Conservation (phyloP, 1,140 invertebrate species). For the Leptonema lineaticorne region DNA sequence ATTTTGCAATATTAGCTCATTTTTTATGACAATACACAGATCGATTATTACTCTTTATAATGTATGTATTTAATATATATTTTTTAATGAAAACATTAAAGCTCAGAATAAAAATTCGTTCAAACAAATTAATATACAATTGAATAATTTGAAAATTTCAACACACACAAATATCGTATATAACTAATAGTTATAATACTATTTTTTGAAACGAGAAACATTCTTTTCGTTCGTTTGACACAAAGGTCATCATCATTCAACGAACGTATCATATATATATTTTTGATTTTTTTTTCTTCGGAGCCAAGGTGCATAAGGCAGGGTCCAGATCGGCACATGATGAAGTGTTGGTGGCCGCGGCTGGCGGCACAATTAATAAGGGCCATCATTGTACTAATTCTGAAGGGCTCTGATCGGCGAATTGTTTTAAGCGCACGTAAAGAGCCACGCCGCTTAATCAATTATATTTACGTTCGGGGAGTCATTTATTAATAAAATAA, state of each 20-base stretch:
- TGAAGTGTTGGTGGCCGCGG: constrained; percentile 17
- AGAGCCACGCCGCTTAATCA: constrained; percentile 39
- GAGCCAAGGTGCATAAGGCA: neutral
- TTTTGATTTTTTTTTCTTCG: neutral
- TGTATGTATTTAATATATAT: too few species aligned
- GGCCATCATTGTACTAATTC: constrained; percentile 40
- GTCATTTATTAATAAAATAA: constrained; percentile 23
- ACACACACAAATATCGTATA: too few species aligned
- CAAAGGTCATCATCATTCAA: constrained; percentile 6
- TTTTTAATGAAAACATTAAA: too few species aligned
- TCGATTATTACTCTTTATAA: too few species aligned
- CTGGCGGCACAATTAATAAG: constrained; percentile 38
- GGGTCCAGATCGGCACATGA: constrained; percentile 7
- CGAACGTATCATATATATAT: neutral
- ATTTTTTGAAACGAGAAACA: too few species aligned
- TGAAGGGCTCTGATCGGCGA: constrained; percentile 34
- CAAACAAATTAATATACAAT: too few species aligned
- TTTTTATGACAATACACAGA: too few species aligned
- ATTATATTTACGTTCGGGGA: constrained; percentile 34
- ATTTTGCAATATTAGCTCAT: too few species aligned
- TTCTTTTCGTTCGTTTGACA: neutral
- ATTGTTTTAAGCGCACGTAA: constrained; percentile 38
- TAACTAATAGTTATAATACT: too few species aligned
- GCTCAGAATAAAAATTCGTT: too few species aligned
- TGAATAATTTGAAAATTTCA: too few species aligned